Evolutionary conservation across 2,888 invertebrate genomes (phyloP).

Genomic region (Papilio demoleus): DNA sequence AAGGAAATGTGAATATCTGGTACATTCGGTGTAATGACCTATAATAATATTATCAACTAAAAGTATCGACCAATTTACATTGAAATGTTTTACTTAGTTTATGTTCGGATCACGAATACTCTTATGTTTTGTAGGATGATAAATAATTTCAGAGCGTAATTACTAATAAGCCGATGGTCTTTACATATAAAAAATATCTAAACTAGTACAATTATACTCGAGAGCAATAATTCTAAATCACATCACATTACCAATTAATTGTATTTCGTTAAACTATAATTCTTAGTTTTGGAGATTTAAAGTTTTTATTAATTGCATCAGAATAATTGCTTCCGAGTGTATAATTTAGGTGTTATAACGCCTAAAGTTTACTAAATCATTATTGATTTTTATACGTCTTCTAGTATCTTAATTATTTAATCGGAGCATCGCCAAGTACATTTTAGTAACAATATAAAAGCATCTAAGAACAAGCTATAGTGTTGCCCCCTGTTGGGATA

Average conservation of each 20-base stretch:
- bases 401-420: constrained; percentile 9
- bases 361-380: background rate
- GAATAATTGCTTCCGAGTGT: no score
- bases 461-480: constrained; percentile 42
- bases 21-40: background rate
- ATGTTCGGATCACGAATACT: background rate
- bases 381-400: constrained; percentile 8
- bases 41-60: background rate
- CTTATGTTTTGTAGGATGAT: background rate
- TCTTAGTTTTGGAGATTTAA: no score
- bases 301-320: no score
- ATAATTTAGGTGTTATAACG: no score
- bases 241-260: no score
- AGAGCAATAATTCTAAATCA: no score
- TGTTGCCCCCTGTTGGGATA: constrained; percentile 46
- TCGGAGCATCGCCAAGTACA: constrained; percentile 9
- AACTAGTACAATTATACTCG: no score
- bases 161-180: no score
- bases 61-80: background rate
- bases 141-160: no score
- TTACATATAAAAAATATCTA: no score
- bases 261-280: no score
- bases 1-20: background rate
- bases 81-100: background rate
- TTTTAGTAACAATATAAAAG: constrained; percentile 31